Evolutionary conservation across 2,888 invertebrate species (phyloP).

Genomic region (Callyntrura sp.): DNA sequence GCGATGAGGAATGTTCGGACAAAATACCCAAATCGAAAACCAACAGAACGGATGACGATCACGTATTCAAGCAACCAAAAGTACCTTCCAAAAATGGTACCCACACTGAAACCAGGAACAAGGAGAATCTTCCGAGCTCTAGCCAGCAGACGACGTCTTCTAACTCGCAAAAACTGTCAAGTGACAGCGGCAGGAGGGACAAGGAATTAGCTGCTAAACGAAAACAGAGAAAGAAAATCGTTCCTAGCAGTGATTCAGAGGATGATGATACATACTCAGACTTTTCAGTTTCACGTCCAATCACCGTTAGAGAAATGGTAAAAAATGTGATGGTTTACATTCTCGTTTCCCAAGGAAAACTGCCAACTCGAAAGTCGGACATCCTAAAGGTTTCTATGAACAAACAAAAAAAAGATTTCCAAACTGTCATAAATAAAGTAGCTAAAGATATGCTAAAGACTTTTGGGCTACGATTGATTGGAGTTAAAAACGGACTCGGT

Average conservation of each 20-base stretch:
- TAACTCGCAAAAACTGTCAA: too few species aligned
- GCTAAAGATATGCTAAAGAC: background rate
- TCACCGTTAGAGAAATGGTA: too few species aligned
- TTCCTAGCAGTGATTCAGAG: too few species aligned
- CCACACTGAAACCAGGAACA: too few species aligned
- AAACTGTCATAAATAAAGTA: slow-evolving; percentile 17
- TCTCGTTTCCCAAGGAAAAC: slow-evolving; percentile 13
- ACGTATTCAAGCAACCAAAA: background rate
- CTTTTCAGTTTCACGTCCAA: too few species aligned
- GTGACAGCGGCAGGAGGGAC: too few species aligned
- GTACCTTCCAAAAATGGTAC: too few species aligned
- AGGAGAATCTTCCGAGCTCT: too few species aligned
- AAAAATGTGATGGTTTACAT: background rate
- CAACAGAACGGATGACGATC: background rate
- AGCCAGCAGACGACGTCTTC: too few species aligned
- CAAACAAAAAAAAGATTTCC: slow-evolving; percentile 52
- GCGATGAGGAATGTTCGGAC: background rate
- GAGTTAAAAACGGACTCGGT: slow-evolving; percentile 35
- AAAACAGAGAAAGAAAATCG: too few species aligned
- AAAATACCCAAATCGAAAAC: background rate
- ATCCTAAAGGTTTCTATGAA: slow-evolving; percentile 47
- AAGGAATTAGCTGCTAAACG: too few species aligned
- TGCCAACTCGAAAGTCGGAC: slow-evolving; percentile 54
- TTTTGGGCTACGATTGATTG: slow-evolving; percentile 63
- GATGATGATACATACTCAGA: too few species aligned